Conservation (phyloP, 2,113 vertebrate species). For the Ageneiosus marmoratus region DNA sequence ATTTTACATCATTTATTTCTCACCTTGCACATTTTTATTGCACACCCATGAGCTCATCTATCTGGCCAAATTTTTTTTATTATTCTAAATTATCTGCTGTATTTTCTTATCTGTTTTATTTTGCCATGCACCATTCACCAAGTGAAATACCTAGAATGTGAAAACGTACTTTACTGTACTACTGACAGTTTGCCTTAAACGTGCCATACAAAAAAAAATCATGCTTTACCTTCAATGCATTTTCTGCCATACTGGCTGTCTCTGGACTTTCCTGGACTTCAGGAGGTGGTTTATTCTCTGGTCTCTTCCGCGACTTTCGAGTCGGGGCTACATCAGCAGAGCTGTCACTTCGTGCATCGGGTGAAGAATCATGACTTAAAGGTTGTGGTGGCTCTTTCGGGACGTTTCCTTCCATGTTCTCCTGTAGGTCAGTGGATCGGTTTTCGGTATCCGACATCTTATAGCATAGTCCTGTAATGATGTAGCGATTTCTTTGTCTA, state of each 20-base stretch:
- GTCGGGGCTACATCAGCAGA: slow-evolving; percentile 69
- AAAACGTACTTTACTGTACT: not conserved
- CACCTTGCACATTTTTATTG: too few relatives aligned
- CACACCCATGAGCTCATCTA: too few relatives aligned
- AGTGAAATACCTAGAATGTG: too few relatives aligned
- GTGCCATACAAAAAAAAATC: not conserved
- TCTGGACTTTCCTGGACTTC: slow-evolving; percentile 42
- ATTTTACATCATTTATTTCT: too few relatives aligned
- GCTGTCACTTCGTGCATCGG: slow-evolving; percentile 48
- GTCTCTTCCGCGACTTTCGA: slow-evolving; percentile 81
- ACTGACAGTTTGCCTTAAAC: not conserved
- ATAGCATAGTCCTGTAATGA: slow-evolving; percentile 24
- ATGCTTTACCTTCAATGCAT: slow-evolving; percentile 47
- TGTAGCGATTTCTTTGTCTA: not conserved
- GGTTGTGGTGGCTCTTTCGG: not conserved
- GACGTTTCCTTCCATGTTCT: not conserved
- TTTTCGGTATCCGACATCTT: slow-evolving; percentile 49
- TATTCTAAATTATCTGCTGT: too few relatives aligned
- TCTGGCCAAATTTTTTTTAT: too few relatives aligned
- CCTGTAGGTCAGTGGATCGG: slow-evolving; percentile 11
- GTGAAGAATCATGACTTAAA: not conserved
- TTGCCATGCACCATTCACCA: too few relatives aligned
- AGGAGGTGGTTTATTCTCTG: slow-evolving; percentile 71
- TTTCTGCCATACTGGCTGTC: slow-evolving; percentile 48
- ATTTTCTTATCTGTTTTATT: too few relatives aligned